Conservation (phyloP, 1,140 invertebrate genomes). For the Orchestia grillus region DNA sequence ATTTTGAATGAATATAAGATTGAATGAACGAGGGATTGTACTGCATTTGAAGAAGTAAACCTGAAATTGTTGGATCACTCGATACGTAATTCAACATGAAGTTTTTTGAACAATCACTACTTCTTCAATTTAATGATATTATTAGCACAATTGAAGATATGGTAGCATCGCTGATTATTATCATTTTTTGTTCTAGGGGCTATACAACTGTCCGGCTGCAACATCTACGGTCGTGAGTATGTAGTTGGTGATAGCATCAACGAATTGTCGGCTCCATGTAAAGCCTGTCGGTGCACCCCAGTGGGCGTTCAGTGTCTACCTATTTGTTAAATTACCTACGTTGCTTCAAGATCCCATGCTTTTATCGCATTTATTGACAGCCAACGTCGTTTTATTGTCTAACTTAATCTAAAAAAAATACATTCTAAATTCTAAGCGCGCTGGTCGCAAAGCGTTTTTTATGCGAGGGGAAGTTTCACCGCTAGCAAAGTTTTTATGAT, state of each 20-base stretch:
- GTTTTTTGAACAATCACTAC: too few species aligned
- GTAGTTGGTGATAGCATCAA: conserved; percentile 85
- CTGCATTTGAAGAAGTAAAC: too few species aligned
- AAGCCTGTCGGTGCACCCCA: conserved; percentile 88
- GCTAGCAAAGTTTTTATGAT: background rate
- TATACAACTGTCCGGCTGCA: conserved; percentile 87
- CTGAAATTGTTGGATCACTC: too few species aligned
- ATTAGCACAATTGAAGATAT: too few species aligned
- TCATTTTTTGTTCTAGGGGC: conserved; percentile 44
- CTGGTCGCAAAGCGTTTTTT: background rate
- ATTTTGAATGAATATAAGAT: too few species aligned
- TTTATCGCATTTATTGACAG: background rate
- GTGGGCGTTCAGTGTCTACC: conserved; percentile 86
- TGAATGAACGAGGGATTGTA: too few species aligned
- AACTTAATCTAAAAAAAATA: background rate
- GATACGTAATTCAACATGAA: too few species aligned
- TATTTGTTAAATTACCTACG: conserved; percentile 73
- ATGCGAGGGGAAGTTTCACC: background rate
- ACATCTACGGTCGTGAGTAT: conserved; percentile 93
- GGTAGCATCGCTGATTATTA: too few species aligned
- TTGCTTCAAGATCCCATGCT: background rate
- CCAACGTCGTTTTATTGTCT: background rate
- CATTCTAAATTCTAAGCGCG: background rate
- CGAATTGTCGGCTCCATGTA: conserved; percentile 85
- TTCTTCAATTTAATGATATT: too few species aligned